Evolutionary conservation across 2,797 vertebrate genomes (phyloP).

Genomic region (Muscicapa striata): DNA sequence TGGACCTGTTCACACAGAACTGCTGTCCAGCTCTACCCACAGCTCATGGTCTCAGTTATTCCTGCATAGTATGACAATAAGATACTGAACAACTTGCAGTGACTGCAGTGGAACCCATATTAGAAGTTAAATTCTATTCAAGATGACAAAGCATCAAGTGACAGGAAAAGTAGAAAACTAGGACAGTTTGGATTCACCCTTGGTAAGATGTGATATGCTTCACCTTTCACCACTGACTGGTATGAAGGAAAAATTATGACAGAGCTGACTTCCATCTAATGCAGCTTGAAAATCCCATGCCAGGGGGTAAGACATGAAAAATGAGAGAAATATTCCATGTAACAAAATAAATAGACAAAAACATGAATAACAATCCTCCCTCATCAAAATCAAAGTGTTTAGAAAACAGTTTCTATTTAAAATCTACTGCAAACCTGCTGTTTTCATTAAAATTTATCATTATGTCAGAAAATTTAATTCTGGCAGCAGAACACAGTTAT

Average conservation of each 20-base stretch:
- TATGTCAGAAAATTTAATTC: neutral
- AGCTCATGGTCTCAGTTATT: neutral
- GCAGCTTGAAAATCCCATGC: neutral
- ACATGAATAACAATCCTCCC: neutral
- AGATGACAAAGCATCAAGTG: neutral
- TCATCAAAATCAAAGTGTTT: neutral
- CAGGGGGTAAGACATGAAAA: neutral
- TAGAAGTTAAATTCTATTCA: neutral
- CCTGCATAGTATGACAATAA: neutral
- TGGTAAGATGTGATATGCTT: neutral
- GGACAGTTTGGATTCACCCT: neutral
- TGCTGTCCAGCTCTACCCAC: neutral
- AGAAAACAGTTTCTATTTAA: neutral
- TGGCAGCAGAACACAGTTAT: neutral
- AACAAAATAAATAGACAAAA: neutral
- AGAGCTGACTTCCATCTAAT: neutral
- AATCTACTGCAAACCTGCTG: neutral
- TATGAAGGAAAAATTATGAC: neutral
- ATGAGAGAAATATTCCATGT: neutral
- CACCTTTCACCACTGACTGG: neutral
- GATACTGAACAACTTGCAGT: neutral
- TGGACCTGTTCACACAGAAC: neutral
- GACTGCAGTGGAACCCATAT: neutral
- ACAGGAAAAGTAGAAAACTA: neutral
- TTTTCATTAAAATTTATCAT: neutral